phyloP scores from a whole-genome alignment of 35 echinoderm and acorn worm species.

The Patiria miniata region DNA sequence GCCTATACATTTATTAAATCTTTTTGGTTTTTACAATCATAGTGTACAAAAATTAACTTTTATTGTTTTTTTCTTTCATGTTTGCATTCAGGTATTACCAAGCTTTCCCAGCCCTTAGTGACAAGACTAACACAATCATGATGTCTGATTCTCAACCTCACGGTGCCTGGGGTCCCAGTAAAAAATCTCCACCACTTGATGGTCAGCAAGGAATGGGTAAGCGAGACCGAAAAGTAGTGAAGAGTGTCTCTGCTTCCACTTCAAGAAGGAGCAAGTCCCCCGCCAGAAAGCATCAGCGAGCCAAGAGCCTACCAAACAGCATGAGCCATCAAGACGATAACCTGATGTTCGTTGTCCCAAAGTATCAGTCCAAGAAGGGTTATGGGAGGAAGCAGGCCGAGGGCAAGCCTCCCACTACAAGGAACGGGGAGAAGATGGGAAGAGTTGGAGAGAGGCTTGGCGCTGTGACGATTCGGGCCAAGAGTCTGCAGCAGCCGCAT shows the following conservation, averaged over 20 bases:
- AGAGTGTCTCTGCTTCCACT: constrained; percentile 75
- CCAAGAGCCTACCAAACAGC: constrained; percentile 80
- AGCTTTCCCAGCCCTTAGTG: constrained; percentile 90
- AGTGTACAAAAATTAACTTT: background rate
- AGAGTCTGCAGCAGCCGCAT: background rate
- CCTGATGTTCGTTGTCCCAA: constrained; percentile 48
- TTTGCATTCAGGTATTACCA: constrained; percentile 79
- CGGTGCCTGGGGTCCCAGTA: constrained; percentile 56
- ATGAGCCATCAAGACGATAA: constrained; percentile 41
- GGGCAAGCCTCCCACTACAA: background rate
- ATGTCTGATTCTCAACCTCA: constrained; percentile 45
- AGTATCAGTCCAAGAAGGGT: constrained; percentile 54
- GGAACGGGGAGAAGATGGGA: background rate
- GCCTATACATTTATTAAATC: too few relatives aligned
- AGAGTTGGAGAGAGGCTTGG: constrained; percentile 2
- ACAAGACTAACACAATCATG: constrained; percentile 34
- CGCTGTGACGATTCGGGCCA: background rate
- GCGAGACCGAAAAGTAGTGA: background rate
- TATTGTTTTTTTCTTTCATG: constrained; percentile 23
- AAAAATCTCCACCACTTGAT: constrained; percentile 15
- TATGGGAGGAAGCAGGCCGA: background rate
- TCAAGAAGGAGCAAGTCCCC: constrained; percentile 84
- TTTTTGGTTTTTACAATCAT: too few relatives aligned
- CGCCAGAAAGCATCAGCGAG: constrained; percentile 67
- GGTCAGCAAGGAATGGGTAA: background rate